Conservation (phyloP, 1,140 invertebrate genomes). For the Drosophila aff. region DNA sequence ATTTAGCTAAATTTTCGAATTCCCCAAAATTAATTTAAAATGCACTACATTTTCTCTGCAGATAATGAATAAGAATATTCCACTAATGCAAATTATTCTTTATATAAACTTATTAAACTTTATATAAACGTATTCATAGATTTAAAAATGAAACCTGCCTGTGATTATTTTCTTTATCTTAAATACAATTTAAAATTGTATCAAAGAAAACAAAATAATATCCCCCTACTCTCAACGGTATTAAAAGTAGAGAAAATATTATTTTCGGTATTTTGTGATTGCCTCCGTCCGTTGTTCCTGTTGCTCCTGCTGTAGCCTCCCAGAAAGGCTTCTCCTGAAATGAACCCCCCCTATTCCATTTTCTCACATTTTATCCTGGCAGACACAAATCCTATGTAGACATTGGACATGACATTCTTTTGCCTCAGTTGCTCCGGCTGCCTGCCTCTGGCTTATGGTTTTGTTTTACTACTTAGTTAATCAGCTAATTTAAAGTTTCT, state of each 20-base stretch:
- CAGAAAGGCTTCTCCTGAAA: slow-evolving; percentile 13
- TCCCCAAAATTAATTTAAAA: background rate
- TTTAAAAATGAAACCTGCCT: too few species aligned
- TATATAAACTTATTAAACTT: too few species aligned
- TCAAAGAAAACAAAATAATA: background rate
- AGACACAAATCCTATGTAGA: slow-evolving; percentile 72
- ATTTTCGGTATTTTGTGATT: slow-evolving; percentile 80
- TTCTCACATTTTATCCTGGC: slow-evolving; percentile 28
- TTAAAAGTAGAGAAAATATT: slow-evolving; percentile 63
- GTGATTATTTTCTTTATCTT: too few species aligned
- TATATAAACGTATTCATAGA: too few species aligned
- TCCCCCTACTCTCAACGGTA: background rate
- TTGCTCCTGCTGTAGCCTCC: slow-evolving; percentile 9
- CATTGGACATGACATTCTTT: slow-evolving; percentile 63
- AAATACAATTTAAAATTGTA: too few species aligned
- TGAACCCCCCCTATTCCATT: slow-evolving; percentile 3
- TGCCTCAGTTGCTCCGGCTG: slow-evolving; percentile 33
- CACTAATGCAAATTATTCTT: background rate
- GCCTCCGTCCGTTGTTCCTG: slow-evolving; percentile 64
- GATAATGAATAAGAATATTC: too few species aligned
- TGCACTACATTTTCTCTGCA: rapidly evolving
- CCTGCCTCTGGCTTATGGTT: slow-evolving; percentile 61
- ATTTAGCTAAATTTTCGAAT: background rate
- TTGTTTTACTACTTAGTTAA: slow-evolving; percentile 80
- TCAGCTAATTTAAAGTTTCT: slow-evolving; percentile 78